Evolutionary conservation across 1,140 invertebrate genomes (phyloP).

Genomic region (Drosophila baimaii): DNA sequence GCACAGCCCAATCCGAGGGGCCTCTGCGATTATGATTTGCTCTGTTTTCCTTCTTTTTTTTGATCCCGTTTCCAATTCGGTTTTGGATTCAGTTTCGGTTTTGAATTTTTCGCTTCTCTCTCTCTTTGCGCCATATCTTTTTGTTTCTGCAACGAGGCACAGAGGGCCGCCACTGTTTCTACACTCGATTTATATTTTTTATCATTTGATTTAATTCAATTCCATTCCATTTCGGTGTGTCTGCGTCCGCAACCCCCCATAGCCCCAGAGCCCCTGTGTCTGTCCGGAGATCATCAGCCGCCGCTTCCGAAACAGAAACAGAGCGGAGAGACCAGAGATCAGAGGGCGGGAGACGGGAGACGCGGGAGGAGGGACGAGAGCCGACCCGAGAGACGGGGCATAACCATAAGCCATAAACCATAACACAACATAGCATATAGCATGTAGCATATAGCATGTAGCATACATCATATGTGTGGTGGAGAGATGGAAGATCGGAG

Average conservation of each 20-base stretch:
- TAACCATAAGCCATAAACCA: constrained; percentile 61
- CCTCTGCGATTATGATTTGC: constrained; percentile 26
- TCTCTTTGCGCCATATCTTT: constrained; percentile 8
- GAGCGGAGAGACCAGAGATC: constrained; percentile 4
- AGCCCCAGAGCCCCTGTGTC: not conserved
- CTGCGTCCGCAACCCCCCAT: constrained; percentile 41
- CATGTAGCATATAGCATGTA: not conserved
- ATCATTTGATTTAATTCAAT: constrained; percentile 83
- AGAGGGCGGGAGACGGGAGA: too few relatives aligned
- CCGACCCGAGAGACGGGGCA: constrained; percentile 34
- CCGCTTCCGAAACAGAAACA: constrained; percentile 69
- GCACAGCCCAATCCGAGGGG: constrained; percentile 23
- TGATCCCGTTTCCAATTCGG: constrained; percentile 2
- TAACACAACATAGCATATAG: constrained; percentile 39
- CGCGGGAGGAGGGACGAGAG: too few relatives aligned
- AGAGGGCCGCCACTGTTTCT: constrained; percentile 79
- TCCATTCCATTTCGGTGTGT: constrained; percentile 74
- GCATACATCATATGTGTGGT: constrained; percentile 12
- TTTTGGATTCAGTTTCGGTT: constrained; percentile 16
- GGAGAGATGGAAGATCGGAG: constrained; percentile 10
- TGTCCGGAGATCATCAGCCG: constrained; percentile 40
- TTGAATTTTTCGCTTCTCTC: constrained; percentile 1
- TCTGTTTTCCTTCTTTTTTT: constrained; percentile 24
- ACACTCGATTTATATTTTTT: constrained; percentile 83
- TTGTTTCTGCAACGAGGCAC: constrained; percentile 52